Base-by-base conservation (phyloP, 2,113 vertebrate genomes). In the Lipotes vexillifer region DNA sequence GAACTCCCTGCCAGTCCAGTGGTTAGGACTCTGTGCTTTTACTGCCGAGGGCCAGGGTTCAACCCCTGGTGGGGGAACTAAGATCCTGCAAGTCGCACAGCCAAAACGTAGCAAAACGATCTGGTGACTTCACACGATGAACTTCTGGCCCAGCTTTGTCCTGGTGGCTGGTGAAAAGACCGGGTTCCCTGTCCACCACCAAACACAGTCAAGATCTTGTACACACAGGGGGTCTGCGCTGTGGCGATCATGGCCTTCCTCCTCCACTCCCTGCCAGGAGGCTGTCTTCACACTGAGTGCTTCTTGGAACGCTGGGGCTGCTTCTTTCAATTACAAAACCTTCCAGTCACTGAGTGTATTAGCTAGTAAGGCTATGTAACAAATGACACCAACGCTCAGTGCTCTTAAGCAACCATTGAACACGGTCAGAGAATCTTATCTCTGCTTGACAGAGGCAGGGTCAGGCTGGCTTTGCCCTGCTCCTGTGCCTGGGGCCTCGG, bases 221-320 rank as follows among this genome's bases (percentile, higher is more conserved):
- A 2, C 21, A 27, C 49, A 5, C 11, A n/a, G 18, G 20, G 29
- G 65, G 33, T 49, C 61, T 44, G 29, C 52, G 69, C 61, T 59
- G 3, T 5, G 2, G 27, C 52, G 21, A 15, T 21, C 23, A 59
- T 11, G 77, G 59, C 61, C 21, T 25, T 27, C 38, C 5, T 23
- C 41, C 27, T n/a, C 18, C 1, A 20, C 5, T 20, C 55, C 25
- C 31, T n/a, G 18, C 66, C 74, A 17, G 0, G 12, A 0, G 8
- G 38, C 80, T 46, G 77, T 8, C 46, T 66, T 77, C 0, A 0
- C 4, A 7, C 11, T 8, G 7, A 20, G 11, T 61, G 61, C 38
- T n/a, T 74, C 41, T 20, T 8, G 13, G 72, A 80, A 46, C 72
- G 14, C 82, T n/a, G 52, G 46, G 44, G 21, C 25, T 66, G 38